Conservation (phyloP, 2,113 vertebrate genomes). For the Xiphorhynchus elegans region DNA sequence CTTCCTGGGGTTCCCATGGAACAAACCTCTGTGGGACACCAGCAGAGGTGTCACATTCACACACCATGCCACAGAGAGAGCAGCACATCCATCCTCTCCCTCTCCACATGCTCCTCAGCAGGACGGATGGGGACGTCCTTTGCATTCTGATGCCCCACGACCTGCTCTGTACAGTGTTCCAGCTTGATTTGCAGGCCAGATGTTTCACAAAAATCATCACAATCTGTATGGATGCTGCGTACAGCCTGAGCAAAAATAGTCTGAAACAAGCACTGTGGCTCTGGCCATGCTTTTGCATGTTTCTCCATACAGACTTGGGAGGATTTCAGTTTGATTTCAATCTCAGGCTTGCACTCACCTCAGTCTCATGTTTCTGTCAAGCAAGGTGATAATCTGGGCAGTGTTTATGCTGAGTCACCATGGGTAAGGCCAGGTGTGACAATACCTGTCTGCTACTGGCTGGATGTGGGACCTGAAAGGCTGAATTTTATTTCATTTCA, state of each 20-base stretch:
- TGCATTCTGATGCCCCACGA: rapidly evolving
- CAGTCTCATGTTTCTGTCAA: not conserved
- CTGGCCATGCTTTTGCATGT: not conserved
- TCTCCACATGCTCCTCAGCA: not conserved
- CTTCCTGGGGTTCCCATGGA: not conserved
- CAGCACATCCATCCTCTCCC: not conserved
- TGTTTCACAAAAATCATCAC: conserved; percentile 58
- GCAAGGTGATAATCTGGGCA: not conserved
- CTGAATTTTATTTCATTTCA: not conserved
- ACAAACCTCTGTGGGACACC: not conserved
- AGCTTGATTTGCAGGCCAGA: conserved; percentile 45
- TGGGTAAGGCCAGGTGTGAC: rapidly evolving
- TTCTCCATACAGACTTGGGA: not conserved
- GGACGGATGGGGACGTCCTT: rapidly evolving
- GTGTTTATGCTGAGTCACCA: not conserved
- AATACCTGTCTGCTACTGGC: not conserved
- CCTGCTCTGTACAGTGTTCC: not conserved
- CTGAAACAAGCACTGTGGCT: not conserved
- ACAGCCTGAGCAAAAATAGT: not conserved
- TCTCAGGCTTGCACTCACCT: not conserved
- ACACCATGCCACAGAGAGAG: rapidly evolving
- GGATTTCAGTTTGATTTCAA: not conserved
- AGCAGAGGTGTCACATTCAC: not conserved
- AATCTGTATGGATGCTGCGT: not conserved
- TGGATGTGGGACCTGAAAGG: not conserved